Evolutionary conservation across 2,113 vertebrate species (phyloP).

Genomic region (Prinia subflava): DNA sequence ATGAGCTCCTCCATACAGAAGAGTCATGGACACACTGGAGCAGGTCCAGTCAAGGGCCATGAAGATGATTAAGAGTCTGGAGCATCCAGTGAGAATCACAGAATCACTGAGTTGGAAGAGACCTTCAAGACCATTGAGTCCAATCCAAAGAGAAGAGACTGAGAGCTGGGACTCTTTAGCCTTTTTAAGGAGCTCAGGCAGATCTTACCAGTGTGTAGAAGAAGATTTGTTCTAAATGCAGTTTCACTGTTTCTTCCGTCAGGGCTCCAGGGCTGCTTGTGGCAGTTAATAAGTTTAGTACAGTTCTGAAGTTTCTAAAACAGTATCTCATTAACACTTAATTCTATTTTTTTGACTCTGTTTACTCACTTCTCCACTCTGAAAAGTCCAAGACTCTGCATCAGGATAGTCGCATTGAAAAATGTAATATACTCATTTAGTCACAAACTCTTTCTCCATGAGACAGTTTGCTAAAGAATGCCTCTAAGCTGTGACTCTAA

Average conservation of each 20-base stretch:
- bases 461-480: background rate
- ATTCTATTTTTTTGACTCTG: background rate
- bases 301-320: background rate
- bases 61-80: background rate
- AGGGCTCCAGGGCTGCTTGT: background rate
- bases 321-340: background rate
- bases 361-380: background rate
- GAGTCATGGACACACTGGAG: background rate
- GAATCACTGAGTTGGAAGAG: background rate
- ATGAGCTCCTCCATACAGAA: background rate
- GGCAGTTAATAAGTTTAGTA: background rate
- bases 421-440: background rate
- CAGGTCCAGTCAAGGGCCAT: background rate
- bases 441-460: background rate
- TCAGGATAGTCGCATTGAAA: background rate
- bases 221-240: background rate
- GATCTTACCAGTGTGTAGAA: background rate
- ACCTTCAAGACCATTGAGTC: background rate
- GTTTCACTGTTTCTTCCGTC: background rate
- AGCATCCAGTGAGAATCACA: background rate
- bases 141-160: background rate
- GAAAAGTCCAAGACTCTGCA: background rate
- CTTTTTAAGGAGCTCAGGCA: background rate
- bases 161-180: background rate
- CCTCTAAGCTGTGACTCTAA: background rate